A percentile compares a stretch with the other conserved stretches of the same genome.
phyloP scores from a whole-genome alignment of 2,888 invertebrate species.

The Scaptomyza polygonia region DNA sequence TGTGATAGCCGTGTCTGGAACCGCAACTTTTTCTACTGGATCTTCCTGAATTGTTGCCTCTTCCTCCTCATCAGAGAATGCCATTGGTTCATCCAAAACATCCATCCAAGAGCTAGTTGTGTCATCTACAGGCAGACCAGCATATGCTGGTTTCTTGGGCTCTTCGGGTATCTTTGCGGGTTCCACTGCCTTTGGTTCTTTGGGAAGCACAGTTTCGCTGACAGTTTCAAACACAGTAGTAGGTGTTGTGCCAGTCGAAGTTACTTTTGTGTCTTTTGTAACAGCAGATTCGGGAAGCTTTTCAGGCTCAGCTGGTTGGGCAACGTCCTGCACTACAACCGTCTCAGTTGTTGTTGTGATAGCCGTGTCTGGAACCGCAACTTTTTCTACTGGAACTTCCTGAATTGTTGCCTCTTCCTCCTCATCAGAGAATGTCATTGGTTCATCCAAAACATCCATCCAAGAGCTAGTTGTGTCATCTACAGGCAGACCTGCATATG shows the following conservation, averaged over 20 bases:
- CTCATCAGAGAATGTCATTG: constrained; percentile 81
- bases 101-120: not conserved
- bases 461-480: constrained; percentile 79
- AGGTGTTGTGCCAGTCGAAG: not conserved
- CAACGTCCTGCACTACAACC: not conserved
- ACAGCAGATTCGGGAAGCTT: not conserved
- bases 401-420: constrained; percentile 49
- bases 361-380: not conserved
- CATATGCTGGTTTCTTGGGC: not conserved
- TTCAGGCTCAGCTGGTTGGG: not conserved
- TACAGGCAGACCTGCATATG: constrained; percentile 76
- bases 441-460: constrained; percentile 82
- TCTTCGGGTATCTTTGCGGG: not conserved
- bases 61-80: constrained; percentile 1
- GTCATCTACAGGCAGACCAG: not conserved
- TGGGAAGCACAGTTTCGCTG: not conserved
- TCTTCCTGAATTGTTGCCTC: not conserved
- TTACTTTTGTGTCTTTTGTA: not conserved
- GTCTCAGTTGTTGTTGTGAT: not conserved
- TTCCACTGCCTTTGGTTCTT: not conserved
- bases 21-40: not conserved
- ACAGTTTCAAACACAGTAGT: not conserved
- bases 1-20: not conserved
- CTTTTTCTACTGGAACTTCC: constrained; percentile 1
- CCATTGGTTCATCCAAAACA: not conserved